A percentile compares a stretch with the other conserved stretches of the same genome.
Conservation (phyloP, 2,888 invertebrate genomes). For the Amiota mariae region DNA sequence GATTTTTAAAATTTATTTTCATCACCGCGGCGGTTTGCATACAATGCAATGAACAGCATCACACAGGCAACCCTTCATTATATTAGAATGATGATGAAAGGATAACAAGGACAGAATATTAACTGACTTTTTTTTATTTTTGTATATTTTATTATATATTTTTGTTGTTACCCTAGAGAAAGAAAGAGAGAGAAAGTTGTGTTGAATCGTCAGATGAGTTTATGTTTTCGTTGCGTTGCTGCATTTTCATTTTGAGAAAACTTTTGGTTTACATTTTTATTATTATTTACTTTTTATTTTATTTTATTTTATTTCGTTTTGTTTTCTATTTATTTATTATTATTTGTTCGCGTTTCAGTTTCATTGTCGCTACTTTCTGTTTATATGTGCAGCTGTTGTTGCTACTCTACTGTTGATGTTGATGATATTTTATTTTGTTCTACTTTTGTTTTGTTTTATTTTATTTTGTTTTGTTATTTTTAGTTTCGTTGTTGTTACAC, state of each 20-base stretch:
- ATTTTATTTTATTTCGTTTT: constrained; percentile 6
- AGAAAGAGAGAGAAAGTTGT: not conserved
- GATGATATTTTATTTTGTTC: constrained; percentile 30
- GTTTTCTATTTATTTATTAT: constrained; percentile 20
- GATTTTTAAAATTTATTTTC: too few relatives aligned
- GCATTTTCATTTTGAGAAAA: constrained; percentile 27
- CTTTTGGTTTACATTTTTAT: constrained; percentile 33
- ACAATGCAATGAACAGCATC: too few relatives aligned
- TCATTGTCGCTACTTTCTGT: constrained; percentile 30
- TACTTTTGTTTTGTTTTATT: constrained; percentile 40
- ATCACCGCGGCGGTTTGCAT: too few relatives aligned
- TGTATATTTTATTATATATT: too few relatives aligned
- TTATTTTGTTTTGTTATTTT: constrained; percentile 36
- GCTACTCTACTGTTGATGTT: constrained; percentile 18
- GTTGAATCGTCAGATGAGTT: too few relatives aligned
- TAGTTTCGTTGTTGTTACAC: constrained; percentile 39
- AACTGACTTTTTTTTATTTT: too few relatives aligned
- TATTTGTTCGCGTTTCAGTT: not conserved
- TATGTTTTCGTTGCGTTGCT: not conserved
- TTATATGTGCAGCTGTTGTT: constrained; percentile 43
- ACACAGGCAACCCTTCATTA: too few relatives aligned
- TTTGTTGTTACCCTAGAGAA: not conserved
- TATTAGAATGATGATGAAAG: too few relatives aligned
- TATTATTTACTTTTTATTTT: constrained; percentile 16
- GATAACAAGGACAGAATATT: too few relatives aligned